A percentile compares a stretch with the other conserved stretches of the same genome.
Conservation (phyloP, 1,140 invertebrate species). For the Bombus pascuorum region DNA sequence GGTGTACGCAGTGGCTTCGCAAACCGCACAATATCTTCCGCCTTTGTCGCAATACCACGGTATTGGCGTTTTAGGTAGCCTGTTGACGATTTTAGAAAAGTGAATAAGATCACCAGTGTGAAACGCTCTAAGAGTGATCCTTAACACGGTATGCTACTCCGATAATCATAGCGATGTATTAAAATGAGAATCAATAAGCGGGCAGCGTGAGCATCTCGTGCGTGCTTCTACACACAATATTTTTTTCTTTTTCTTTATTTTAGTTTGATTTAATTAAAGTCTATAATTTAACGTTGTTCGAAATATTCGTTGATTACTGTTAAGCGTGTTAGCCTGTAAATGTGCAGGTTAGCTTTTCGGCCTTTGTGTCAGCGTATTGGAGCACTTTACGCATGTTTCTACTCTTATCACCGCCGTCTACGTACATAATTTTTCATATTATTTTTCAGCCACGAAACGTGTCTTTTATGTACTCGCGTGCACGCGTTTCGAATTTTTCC, state of each 20-base stretch:
- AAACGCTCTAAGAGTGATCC: conserved; percentile 56
- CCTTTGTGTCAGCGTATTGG: conserved; percentile 32
- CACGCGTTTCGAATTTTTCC: not conserved
- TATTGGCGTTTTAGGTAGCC: conserved; percentile 61
- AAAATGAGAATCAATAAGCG: conserved; percentile 72
- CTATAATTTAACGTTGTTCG: not conserved
- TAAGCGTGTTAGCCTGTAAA: not conserved
- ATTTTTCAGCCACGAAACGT: conserved; percentile 1
- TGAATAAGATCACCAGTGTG: conserved; percentile 49
- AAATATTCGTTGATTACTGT: not conserved
- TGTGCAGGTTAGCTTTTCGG: conserved; percentile 49
- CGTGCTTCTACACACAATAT: conserved; percentile 41
- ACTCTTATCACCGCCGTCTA: not conserved
- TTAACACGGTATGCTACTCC: conserved; percentile 61
- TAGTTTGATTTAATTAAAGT: conserved; percentile 20
- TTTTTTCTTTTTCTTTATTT: conserved; percentile 3
- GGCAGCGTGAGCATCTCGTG: conserved; percentile 70
- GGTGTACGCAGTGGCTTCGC: conserved; percentile 71
- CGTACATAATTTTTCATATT: conserved; percentile 10
- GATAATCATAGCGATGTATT: conserved; percentile 69
- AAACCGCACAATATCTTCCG: conserved; percentile 62
- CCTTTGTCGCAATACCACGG: conserved; percentile 57
- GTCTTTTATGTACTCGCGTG: not conserved
- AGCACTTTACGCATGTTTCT: conserved; percentile 32
- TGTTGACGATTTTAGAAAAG: conserved; percentile 55